These are phyloP conservation scores for Fulmarus glacialis DNA, from an alignment of 2,113 vertebrate species.

Conservation along the genomic window DNA sequence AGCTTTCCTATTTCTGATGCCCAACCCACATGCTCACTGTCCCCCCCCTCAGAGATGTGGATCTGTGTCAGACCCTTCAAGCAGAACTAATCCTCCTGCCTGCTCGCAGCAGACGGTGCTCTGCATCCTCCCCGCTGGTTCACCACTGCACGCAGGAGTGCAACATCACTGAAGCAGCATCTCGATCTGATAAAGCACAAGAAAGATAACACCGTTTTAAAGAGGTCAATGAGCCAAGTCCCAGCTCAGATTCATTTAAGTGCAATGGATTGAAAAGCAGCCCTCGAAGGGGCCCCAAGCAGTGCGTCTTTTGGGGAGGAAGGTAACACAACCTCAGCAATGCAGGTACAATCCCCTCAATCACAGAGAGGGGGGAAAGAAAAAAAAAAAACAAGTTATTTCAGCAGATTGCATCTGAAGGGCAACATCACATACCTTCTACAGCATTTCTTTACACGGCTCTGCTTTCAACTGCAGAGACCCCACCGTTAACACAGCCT, in stretches of 20 bases:
- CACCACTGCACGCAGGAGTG: background rate
- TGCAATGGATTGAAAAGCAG: background rate
- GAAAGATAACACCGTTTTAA: background rate
- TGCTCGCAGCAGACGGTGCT: background rate
- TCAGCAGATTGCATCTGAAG: background rate
- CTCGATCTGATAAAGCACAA: background rate
- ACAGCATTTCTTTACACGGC: background rate
- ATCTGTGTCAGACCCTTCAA: slow-evolving; percentile 6
- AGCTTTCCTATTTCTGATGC: background rate
- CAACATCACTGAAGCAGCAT: background rate
- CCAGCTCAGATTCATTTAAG: background rate
- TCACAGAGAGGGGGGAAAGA: background rate
- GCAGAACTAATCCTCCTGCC: slow-evolving; percentile 13
- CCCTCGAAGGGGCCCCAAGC: background rate
- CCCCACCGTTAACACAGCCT: background rate
- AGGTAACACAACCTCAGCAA: background rate
- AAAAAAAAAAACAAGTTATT: background rate
- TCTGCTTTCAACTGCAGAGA: background rate
- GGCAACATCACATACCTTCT: background rate
- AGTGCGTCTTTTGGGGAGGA: background rate
- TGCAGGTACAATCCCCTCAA: background rate
- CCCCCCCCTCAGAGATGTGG: background rate
- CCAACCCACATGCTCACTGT: background rate
- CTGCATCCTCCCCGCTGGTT: background rate
- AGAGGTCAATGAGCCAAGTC: background rate